Percentiles rank a stretch among this genome's conserved stretches.
Evolutionary conservation across 2,797 vertebrate species (phyloP).

Genomic region (Neoniphon sammara): DNA sequence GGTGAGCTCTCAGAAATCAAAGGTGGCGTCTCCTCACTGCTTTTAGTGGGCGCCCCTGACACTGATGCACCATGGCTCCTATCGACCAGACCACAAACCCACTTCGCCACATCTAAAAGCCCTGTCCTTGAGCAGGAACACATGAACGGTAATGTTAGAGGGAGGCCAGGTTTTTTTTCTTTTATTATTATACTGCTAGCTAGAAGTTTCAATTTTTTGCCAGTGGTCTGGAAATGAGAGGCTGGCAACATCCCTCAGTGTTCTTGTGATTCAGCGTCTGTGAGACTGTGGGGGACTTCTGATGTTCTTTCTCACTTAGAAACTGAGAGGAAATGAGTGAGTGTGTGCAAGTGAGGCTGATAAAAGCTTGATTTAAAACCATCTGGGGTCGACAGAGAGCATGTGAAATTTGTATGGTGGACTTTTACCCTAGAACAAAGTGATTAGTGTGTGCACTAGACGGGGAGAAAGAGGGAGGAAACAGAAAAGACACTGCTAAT

Average conservation of each 20-base stretch:
- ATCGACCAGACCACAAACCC: neutral
- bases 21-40: constrained; percentile 8
- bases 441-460: no score
- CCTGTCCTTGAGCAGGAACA: neutral
- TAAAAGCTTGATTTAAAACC: constrained; percentile 2
- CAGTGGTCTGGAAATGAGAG: neutral
- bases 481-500: neutral
- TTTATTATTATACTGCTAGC: neutral
- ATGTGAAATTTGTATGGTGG: no score
- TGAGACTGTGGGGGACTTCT: constrained; percentile 21
- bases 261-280: constrained; percentile 39
- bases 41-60: constrained; percentile 31
- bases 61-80: neutral
- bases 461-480: no score
- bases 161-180: neutral
- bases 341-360: constrained; percentile 21
- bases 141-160: neutral
- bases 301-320: constrained; percentile 54
- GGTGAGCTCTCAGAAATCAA: constrained; percentile 25
- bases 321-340: constrained; percentile 39
- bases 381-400: no score
- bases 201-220: neutral
- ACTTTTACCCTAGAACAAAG: no score
- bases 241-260: constrained; percentile 9
- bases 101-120: neutral